Conservation (phyloP, 2,113 vertebrate genomes). For the Paradoxurus hermaphroditus region DNA sequence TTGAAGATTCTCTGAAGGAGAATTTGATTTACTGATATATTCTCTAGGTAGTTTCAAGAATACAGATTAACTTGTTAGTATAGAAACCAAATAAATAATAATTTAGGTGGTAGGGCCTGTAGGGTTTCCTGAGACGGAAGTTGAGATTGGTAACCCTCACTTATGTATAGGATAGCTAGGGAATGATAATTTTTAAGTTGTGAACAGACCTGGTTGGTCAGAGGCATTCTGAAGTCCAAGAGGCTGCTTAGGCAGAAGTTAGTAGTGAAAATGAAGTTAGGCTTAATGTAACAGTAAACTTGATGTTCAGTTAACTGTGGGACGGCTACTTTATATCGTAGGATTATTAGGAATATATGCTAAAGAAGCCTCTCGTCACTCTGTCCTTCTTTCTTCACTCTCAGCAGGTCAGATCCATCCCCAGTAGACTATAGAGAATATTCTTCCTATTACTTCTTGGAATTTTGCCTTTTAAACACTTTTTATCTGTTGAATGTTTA, state of each 20-base stretch:
- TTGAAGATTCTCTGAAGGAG: neutral
- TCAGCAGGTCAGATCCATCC: neutral
- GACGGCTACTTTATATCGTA: too few relatives aligned
- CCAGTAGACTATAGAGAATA: neutral
- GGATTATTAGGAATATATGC: neutral
- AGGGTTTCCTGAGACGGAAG: neutral
- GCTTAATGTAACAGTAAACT: neutral
- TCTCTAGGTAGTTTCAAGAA: neutral
- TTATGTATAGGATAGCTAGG: neutral
- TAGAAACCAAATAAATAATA: neutral
- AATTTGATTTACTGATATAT: neutral
- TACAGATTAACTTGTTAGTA: neutral
- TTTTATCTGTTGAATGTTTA: too few relatives aligned
- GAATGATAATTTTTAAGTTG: neutral
- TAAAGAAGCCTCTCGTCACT: neutral
- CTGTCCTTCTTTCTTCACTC: neutral
- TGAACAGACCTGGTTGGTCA: neutral
- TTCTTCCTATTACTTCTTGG: neutral
- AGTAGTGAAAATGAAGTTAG: neutral
- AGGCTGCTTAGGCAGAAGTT: neutral
- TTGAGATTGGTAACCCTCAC: neutral
- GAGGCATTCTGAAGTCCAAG: neutral
- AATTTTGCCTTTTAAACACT: neutral
- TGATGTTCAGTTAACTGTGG: neutral
- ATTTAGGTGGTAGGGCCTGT: neutral